phyloP scores from a whole-genome alignment of 2,113 vertebrate genomes.

The Colinus virginianus region DNA sequence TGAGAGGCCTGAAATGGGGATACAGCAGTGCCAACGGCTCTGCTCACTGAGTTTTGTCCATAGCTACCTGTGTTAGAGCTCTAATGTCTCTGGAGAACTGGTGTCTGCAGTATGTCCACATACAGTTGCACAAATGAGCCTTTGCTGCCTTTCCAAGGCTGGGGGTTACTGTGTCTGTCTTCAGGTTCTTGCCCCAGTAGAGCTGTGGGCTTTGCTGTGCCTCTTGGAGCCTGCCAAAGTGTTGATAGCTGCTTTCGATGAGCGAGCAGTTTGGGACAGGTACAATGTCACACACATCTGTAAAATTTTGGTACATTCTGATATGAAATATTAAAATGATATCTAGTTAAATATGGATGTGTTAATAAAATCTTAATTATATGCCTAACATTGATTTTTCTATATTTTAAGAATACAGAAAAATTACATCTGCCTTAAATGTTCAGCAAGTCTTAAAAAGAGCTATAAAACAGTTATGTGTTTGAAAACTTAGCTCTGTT shows the following conservation, averaged over 20 bases:
- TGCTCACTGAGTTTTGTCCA: neutral
- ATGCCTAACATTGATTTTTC: neutral
- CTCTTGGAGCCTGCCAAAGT: neutral
- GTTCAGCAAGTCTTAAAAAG: neutral
- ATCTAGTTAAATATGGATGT: neutral
- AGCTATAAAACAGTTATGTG: neutral
- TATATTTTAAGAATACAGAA: neutral
- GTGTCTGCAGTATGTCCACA: neutral
- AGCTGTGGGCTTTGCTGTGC: neutral
- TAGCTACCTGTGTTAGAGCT: neutral
- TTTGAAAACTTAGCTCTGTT: neutral
- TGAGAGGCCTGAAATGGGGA: neutral
- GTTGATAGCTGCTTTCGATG: neutral
- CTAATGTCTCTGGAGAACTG: no score
- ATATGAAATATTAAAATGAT: neutral
- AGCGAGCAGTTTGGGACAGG: neutral
- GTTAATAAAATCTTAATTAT: neutral
- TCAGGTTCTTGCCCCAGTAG: accelerated
- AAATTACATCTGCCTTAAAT: neutral
- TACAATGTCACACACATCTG: no score
- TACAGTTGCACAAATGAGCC: neutral
- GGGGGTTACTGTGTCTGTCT: neutral
- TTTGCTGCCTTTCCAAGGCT: neutral
- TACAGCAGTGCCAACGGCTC: neutral
- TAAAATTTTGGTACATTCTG: neutral